Percentiles rank a stretch among this genome's conserved stretches.
Conservation (phyloP, 2,888 invertebrate species). For the Schrankia costaestrigalis region DNA sequence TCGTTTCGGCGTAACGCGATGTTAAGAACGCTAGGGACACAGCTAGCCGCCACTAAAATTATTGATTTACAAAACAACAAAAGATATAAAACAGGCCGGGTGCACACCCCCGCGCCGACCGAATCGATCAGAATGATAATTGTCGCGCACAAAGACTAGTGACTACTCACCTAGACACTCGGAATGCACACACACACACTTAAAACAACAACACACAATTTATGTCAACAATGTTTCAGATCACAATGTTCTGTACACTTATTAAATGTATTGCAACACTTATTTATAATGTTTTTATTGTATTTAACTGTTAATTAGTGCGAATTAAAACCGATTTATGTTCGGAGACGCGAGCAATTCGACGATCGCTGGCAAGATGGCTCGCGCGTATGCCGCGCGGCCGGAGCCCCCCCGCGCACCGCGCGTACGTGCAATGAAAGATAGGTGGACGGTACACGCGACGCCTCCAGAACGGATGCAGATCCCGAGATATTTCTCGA, state of each 20-base stretch:
- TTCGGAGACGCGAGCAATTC: slow-evolving; percentile 74
- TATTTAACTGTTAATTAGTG: slow-evolving; percentile 72
- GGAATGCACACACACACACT: slow-evolving; percentile 73
- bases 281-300: slow-evolving; percentile 49
- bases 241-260: slow-evolving; percentile 41
- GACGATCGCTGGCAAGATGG: slow-evolving; percentile 78
- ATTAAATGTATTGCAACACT: slow-evolving; percentile 43
- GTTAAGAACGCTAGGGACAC: slow-evolving; percentile 33
- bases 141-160: slow-evolving; percentile 78
- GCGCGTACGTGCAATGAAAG: slow-evolving; percentile 80
- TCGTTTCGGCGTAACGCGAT: slow-evolving; percentile 30
- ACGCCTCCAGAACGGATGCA: slow-evolving; percentile 43
- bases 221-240: slow-evolving; percentile 54
- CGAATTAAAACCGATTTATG: slow-evolving; percentile 71
- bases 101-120: slow-evolving; percentile 72
- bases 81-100: slow-evolving; percentile 76
- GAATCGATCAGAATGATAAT: slow-evolving; percentile 80
- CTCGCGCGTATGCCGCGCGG: slow-evolving; percentile 69
- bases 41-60: slow-evolving; percentile 69
- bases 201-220: slow-evolving; percentile 64
- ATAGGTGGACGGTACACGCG: slow-evolving; percentile 71
- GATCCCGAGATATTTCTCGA: slow-evolving; percentile 45
- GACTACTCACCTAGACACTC: slow-evolving; percentile 74
- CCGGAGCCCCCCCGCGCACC: slow-evolving; percentile 65
- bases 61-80: slow-evolving; percentile 81